These are phyloP conservation scores for Clarias gariepinus DNA, from an alignment of 2,113 vertebrate species.

Conservation along the genomic window DNA sequence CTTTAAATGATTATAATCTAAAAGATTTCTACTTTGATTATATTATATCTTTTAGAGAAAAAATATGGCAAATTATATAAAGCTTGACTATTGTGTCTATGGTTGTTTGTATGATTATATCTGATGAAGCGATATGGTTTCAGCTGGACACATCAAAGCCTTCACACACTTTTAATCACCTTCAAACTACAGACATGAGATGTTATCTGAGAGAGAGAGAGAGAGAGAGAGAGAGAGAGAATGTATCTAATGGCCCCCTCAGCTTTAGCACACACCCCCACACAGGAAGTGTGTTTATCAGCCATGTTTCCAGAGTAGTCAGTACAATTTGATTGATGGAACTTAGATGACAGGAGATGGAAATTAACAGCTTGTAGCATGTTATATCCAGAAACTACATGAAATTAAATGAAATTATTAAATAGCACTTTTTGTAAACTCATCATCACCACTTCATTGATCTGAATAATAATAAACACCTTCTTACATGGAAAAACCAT, in stretches of 20 bases:
- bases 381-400: not conserved
- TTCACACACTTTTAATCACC: slow-evolving; percentile 18
- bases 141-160: slow-evolving; percentile 21
- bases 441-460: not conserved
- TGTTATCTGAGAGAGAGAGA: not conserved
- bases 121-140: not conserved
- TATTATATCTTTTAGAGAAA: not conserved
- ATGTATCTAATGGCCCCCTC: not conserved
- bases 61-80: not conserved
- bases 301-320: not conserved
- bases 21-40: no score
- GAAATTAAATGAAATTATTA: no score
- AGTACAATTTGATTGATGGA: not conserved
- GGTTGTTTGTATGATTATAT: not conserved
- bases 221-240: not conserved
- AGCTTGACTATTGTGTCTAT: not conserved
- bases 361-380: not conserved
- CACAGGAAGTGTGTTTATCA: slow-evolving; percentile 17
- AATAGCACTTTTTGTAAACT: not conserved
- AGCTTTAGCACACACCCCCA: not conserved
- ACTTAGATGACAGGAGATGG: not conserved
- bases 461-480: no score
- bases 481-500: not conserved
- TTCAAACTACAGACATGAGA: slow-evolving; percentile 11
- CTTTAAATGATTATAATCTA: no score